phyloP scores from a whole-genome alignment of 2,888 invertebrate species.

The Phlogophora meticulosa region DNA sequence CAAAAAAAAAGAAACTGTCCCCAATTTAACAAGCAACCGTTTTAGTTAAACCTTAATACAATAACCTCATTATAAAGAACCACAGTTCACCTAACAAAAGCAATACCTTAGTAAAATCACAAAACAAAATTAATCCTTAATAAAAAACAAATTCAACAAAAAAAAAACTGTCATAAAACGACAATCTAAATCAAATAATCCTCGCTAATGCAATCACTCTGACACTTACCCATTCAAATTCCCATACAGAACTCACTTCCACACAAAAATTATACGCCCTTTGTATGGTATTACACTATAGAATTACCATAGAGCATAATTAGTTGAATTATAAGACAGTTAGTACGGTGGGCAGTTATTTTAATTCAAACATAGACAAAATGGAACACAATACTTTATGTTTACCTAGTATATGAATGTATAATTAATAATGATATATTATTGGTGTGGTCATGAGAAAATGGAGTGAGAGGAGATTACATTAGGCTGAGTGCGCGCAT shows the following conservation, averaged over 20 bases:
- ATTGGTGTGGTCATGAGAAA: conserved; percentile 88
- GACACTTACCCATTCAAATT: conserved; percentile 82
- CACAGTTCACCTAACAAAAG: conserved; percentile 22
- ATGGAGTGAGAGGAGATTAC: conserved; percentile 77
- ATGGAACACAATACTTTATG: conserved; percentile 81
- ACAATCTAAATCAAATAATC: conserved; percentile 75
- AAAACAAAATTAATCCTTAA: conserved; percentile 42
- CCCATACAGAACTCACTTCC: conserved; percentile 77
- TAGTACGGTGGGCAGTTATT: conserved; percentile 85
- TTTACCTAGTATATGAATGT: conserved; percentile 89
- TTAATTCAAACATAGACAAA: conserved; percentile 80
- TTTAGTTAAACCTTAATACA: conserved; percentile 22
- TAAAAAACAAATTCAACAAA: conserved; percentile 38
- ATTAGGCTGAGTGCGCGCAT: conserved; percentile 40
- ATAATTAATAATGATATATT: conserved; percentile 89
- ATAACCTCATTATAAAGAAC: conserved; percentile 20
- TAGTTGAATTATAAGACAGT: conserved; percentile 87
- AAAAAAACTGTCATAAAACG: conserved; percentile 69
- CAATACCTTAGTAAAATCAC: conserved; percentile 9
- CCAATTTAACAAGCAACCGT: conserved; percentile 19
- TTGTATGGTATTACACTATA: conserved; percentile 75
- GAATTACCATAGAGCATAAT: conserved; percentile 89
- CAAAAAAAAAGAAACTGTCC: background rate
- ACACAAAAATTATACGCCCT: conserved; percentile 83
- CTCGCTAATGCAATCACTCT: conserved; percentile 80